A percentile compares a stretch with the other conserved stretches of the same genome.
Conservation (phyloP, 2,113 vertebrate genomes). For the Corvus cornix region DNA sequence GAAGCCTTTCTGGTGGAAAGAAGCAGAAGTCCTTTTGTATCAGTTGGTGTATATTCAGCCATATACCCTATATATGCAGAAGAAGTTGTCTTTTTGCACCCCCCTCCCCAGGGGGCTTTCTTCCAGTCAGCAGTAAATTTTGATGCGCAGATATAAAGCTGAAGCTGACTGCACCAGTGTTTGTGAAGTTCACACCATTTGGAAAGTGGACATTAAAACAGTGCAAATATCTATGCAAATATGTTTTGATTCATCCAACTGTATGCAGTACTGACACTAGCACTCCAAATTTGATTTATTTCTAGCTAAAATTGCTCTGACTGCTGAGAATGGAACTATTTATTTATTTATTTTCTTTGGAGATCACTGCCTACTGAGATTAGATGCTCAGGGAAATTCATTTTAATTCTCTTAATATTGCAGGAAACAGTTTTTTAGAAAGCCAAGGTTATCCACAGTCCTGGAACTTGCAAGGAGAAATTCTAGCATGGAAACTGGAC, state of each 20-base stretch:
- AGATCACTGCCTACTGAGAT: neutral
- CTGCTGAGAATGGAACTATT: neutral
- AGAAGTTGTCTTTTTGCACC: neutral
- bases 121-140: neutral
- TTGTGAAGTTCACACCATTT: neutral
- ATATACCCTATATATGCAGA: neutral
- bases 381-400: neutral
- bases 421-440: neutral
- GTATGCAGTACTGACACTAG: neutral
- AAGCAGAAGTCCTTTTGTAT: neutral
- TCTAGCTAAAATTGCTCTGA: neutral
- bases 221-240: neutral
- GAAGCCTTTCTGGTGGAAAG: neutral
- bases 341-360: neutral
- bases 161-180: neutral
- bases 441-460: neutral
- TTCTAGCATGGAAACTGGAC: neutral
- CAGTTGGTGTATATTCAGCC: neutral
- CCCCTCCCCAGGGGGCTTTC: neutral
- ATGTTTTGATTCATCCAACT: neutral
- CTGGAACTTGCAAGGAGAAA: neutral
- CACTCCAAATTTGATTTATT: neutral
- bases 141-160: neutral
- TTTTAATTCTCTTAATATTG: neutral
- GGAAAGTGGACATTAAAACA: neutral